Evolutionary conservation across 2,888 invertebrate species (phyloP).

Genomic region (Andrena camellia): DNA sequence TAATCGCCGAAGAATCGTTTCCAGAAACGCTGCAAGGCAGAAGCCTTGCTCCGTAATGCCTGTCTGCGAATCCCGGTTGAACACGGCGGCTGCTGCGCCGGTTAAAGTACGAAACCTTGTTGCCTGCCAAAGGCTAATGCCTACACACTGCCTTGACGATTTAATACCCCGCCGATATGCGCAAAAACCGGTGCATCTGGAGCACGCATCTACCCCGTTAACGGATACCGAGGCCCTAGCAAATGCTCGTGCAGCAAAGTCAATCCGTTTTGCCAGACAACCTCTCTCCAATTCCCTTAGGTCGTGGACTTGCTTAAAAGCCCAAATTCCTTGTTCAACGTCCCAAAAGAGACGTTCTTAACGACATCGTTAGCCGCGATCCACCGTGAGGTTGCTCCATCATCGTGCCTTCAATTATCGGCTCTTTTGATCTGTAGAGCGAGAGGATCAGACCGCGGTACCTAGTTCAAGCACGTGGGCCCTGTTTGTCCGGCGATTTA

Average conservation of each 20-base stretch:
- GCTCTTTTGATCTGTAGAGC: slow-evolving; percentile 43
- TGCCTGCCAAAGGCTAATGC: slow-evolving; percentile 61
- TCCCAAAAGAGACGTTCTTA: slow-evolving; percentile 43
- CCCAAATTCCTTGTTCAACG: slow-evolving; percentile 33
- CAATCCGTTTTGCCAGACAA: neutral
- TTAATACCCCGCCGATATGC: slow-evolving; percentile 52
- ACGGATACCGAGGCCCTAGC: neutral
- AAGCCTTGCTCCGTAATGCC: slow-evolving; percentile 3
- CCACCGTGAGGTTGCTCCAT: slow-evolving; percentile 28
- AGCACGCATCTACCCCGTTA: slow-evolving; percentile 23
- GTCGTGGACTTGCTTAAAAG: slow-evolving; percentile 33
- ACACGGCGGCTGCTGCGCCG: slow-evolving; percentile 31
- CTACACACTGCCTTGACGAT: slow-evolving; percentile 37
- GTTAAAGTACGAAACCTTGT: slow-evolving; percentile 68
- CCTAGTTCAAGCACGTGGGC: neutral
- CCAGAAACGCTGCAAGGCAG: neutral
- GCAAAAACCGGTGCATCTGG: slow-evolving; percentile 35
- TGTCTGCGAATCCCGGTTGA: slow-evolving; percentile 36
- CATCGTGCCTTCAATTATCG: slow-evolving; percentile 54
- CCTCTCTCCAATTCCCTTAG: neutral
- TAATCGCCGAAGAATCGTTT: neutral
- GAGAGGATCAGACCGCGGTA: slow-evolving; percentile 23
- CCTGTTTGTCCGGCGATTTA: slow-evolving; percentile 33
- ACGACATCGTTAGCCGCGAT: slow-evolving; percentile 47
- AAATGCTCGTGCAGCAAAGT: neutral